Evolutionary conservation across 2,113 vertebrate species (phyloP).

Genomic region (Rhizomys pruinosus): DNA sequence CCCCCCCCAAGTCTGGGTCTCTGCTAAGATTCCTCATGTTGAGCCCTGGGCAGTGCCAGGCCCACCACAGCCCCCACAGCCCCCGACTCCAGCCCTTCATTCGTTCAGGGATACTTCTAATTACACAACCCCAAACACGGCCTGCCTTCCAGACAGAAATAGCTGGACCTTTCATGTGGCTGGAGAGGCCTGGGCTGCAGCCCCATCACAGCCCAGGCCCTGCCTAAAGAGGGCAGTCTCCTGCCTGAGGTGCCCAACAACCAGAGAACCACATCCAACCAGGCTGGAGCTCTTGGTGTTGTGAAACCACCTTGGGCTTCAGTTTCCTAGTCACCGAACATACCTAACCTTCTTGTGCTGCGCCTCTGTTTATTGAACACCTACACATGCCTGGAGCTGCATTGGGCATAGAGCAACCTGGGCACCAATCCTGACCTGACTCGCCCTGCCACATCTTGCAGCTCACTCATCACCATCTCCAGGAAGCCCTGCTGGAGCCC

Average conservation of each 20-base stretch:
- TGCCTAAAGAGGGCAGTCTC: neutral
- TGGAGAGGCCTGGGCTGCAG: neutral
- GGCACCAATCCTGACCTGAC: too few species aligned
- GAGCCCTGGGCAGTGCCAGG: neutral
- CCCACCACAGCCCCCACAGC: conserved; percentile 18
- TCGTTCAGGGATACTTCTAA: conserved; percentile 46
- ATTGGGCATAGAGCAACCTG: too few species aligned
- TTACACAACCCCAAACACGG: conserved; percentile 21
- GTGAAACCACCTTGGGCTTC: neutral
- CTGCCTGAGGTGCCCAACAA: neutral
- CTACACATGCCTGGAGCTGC: neutral
- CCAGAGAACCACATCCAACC: fast-evolving
- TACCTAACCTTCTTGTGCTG: neutral
- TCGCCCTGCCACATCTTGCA: neutral
- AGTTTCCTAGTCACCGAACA: neutral
- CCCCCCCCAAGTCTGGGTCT: neutral
- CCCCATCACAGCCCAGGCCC: neutral
- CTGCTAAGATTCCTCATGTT: neutral
- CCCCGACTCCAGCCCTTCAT: neutral
- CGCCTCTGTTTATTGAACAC: neutral
- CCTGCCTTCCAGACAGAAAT: conserved; percentile 63
- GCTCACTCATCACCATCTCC: neutral
- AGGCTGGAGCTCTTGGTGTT: neutral
- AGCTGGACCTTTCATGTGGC: conserved; percentile 73
- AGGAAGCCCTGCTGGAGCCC: neutral